These are phyloP conservation scores for Hycleus cichorii DNA, from an alignment of 1,140 invertebrate species.

Conservation along the genomic window DNA sequence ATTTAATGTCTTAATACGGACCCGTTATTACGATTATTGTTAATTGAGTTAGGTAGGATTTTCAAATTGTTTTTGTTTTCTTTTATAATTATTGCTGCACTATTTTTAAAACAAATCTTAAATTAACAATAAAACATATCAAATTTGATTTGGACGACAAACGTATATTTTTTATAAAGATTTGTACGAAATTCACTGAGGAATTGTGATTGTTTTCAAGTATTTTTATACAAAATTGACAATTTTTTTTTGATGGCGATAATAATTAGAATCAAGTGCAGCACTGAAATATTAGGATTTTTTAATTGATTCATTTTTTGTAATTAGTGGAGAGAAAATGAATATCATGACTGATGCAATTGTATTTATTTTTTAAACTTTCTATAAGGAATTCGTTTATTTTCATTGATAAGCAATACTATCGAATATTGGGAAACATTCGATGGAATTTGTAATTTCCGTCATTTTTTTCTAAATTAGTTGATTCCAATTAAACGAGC, in stretches of 20 bases:
- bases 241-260: no score
- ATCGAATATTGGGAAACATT: no score
- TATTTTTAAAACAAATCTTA: slow-evolving; percentile 12
- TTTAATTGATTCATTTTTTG: background rate
- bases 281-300: background rate
- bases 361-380: slow-evolving; percentile 12
- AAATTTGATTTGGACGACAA: slow-evolving; percentile 17
- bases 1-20: background rate
- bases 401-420: no score
- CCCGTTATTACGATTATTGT: slow-evolving; percentile 1
- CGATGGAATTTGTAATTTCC: no score
- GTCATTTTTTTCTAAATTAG: no score
- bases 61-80: slow-evolving; percentile 7
- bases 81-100: no score
- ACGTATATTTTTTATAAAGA: slow-evolving; percentile 4
- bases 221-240: background rate
- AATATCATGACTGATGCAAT: slow-evolving; percentile 9
- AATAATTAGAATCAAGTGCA: background rate
- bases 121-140: slow-evolving; percentile 17
- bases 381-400: background rate
- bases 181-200: background rate
- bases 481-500: background rate
- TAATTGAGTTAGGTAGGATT: slow-evolving; percentile 17
- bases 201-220: slow-evolving; percentile 9
- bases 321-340: slow-evolving; percentile 1